phyloP scores from a whole-genome alignment of 2,797 vertebrate genomes.

The Hephaestus fuliginosus region DNA sequence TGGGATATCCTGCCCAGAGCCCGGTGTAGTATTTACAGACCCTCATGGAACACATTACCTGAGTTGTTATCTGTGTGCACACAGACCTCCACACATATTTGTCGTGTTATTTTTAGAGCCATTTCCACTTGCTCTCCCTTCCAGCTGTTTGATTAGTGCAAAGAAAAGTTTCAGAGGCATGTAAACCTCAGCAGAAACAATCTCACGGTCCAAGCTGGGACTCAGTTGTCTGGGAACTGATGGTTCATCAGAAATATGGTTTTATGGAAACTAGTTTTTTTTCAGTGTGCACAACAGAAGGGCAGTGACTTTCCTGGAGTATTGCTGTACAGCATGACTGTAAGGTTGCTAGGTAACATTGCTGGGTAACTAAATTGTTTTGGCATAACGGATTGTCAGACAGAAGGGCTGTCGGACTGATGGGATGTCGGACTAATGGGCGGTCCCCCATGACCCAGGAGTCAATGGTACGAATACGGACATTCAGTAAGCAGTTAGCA shows the following conservation, averaged over 20 bases:
- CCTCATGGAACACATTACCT: constrained; percentile 78
- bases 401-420: too few species aligned
- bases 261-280: too few species aligned
- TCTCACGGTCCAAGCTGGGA: not conserved
- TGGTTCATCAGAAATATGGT: not conserved
- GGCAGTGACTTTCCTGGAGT: not conserved
- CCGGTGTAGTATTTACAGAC: constrained; percentile 83
- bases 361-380: too few species aligned
- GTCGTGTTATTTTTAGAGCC: constrained; percentile 75
- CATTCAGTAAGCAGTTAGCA: not conserved
- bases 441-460: not conserved
- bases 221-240: not conserved
- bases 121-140: constrained; percentile 70
- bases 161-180: constrained; percentile 13
- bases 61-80: constrained; percentile 77
- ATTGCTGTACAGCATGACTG: not conserved
- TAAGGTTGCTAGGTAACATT: not conserved
- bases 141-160: constrained; percentile 54
- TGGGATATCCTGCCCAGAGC: constrained; percentile 83
- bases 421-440: too few species aligned
- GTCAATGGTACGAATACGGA: not conserved
- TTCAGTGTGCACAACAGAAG: too few species aligned
- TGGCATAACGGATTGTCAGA: too few species aligned
- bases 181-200: constrained; percentile 14
- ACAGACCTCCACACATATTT: constrained; percentile 68